Percentiles rank a stretch among this genome's conserved stretches.
Evolutionary conservation across 1,140 invertebrate species (phyloP).

Genomic region (Proales similis): DNA sequence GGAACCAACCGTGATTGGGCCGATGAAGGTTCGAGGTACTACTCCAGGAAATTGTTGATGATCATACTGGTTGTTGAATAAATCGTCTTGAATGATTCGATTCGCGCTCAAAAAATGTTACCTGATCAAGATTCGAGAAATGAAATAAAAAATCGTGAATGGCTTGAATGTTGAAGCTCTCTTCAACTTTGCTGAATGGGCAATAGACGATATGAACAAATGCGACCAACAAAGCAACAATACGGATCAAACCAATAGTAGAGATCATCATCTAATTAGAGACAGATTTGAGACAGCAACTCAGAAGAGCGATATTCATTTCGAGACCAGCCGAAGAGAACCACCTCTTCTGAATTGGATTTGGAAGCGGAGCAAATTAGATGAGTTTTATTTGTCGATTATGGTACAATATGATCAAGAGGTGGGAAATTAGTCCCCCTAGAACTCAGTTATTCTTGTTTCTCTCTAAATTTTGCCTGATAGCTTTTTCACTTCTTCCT

Average conservation of each 20-base stretch:
- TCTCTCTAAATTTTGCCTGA: conserved; percentile 39
- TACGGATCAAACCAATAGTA: neutral
- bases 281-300: too few species aligned
- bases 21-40: conserved; percentile 89
- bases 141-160: conserved; percentile 92
- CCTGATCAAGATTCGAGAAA: conserved; percentile 70
- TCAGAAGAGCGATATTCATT: too few species aligned
- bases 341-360: too few species aligned
- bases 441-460: too few species aligned
- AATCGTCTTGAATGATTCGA: neutral
- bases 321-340: too few species aligned
- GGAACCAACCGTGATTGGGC: conserved; percentile 73
- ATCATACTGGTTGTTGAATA: conserved; percentile 72
- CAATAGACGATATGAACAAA: conserved; percentile 60
- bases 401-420: too few species aligned
- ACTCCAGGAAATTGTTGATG: conserved; percentile 96
- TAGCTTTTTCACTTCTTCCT: conserved; percentile 42
- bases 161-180: conserved; percentile 95
- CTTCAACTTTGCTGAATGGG: conserved; percentile 97
- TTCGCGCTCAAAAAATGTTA: conserved; percentile 50
- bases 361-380: too few species aligned
- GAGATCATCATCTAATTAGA: too few species aligned
- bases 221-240: conserved; percentile 5
- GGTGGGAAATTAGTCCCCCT: too few species aligned
- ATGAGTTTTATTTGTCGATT: too few species aligned